Conservation (phyloP, 35 echinoderm and acorn worm species). For the Holothuria glaberrima region DNA sequence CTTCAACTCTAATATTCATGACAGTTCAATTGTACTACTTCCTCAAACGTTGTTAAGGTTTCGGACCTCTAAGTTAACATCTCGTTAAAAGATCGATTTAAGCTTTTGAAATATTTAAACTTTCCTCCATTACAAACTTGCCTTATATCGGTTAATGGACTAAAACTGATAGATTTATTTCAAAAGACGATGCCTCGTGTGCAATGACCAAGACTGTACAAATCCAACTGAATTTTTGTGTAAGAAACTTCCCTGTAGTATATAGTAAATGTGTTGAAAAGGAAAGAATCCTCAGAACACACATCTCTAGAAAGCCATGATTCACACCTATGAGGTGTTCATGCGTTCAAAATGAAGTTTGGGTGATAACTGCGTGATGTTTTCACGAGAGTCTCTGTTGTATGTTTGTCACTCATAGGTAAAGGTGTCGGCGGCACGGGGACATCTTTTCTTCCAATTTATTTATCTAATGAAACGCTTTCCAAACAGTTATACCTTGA, state of each 20-base stretch:
- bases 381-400: conserved; percentile 28
- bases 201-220: background rate
- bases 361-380: conserved; percentile 47
- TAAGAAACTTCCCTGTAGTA: too few relatives aligned
- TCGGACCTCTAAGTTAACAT: too few relatives aligned
- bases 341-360: conserved; percentile 53
- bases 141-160: too few relatives aligned
- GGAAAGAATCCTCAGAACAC: background rate
- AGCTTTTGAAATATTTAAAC: too few relatives aligned
- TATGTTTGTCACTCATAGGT: conserved; percentile 30
- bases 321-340: conserved; percentile 24
- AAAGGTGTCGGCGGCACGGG: conserved; percentile 18
- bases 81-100: too few relatives aligned
- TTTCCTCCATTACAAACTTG: too few relatives aligned
- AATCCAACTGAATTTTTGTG: too few relatives aligned
- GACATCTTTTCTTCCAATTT: background rate
- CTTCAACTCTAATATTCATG: too few relatives aligned
- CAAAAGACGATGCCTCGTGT: background rate
- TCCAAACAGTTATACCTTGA: background rate
- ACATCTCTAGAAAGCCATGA: background rate
- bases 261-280: too few relatives aligned
- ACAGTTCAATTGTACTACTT: too few relatives aligned
- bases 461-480: conserved; percentile 27
- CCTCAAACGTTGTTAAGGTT: too few relatives aligned
- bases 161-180: background rate